Base-by-base conservation (phyloP, 1,140 invertebrate genomes). In the Leguminivora glycinivorella region DNA sequence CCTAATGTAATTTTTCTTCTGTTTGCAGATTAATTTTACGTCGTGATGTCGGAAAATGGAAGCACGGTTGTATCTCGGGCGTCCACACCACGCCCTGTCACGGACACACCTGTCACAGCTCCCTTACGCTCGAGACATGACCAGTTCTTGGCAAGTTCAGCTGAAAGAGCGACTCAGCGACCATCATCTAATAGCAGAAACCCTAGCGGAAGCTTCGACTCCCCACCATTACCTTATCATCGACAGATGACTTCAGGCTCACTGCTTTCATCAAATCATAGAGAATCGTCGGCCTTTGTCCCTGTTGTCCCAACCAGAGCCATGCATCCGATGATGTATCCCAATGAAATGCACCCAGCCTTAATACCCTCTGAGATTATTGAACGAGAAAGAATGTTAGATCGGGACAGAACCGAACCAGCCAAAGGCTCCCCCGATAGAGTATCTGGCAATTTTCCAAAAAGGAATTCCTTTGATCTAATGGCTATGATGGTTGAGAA, bases 401-500 rank as follows among this genome's bases (percentile, higher is more conserved):
- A 93, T 19, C 85, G 90, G 75, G 92, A 93, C 17, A 82, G 89
- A 75, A 75, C 89, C 63, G 90, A 89, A 40, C 90, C 88, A 24
- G 85, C 92, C 2, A 92, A 93, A 70, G 89, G 92, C 58, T 83
- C 90, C 14, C 85, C 89, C 5, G 85, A 92, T 67, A 84, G 85
- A 72, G 80, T 56, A 74, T 85, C 74, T 76, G 93, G 73, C 88
- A 94, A 76, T 86, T 93, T 77, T 87, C 91, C 80, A 14, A 92
- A 92, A 69, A 84, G 92, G 76, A 92, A 91, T 19, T 94, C 95
- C 2, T 96, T 95, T 80, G 96, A 97, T 74, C 94, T 96, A 71
- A 96, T 96, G 93, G 95, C 96, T 22, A 96, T 96, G 94, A 96
- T 97, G 95, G 95, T 95, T 0, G 96, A 97, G 82, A 97, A 97